A percentile compares a stretch with the other conserved stretches of the same genome.
phyloP scores from a whole-genome alignment of 2,888 invertebrate species.

The Hecatera dysodea region DNA sequence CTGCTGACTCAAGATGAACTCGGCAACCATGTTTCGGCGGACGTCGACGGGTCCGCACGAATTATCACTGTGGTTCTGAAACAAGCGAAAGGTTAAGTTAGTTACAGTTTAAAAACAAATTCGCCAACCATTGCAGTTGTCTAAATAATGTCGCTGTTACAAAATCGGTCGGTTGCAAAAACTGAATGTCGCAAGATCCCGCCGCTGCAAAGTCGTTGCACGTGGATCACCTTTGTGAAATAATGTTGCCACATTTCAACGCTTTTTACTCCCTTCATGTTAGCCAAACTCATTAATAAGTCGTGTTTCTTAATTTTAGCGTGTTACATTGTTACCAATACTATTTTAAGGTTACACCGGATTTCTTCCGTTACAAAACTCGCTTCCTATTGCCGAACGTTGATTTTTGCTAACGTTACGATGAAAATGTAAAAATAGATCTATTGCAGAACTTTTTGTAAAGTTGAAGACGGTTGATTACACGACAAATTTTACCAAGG shows the following conservation, averaged over 20 bases:
- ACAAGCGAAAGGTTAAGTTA: conserved; percentile 84
- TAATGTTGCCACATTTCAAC: conserved; percentile 80
- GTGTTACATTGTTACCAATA: conserved; percentile 74
- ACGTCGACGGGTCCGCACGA: conserved; percentile 87
- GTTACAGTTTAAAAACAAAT: conserved; percentile 70
- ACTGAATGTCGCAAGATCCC: conserved; percentile 82
- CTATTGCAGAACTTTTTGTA: conserved; percentile 31
- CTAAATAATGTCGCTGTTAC: conserved; percentile 79
- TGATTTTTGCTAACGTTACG: conserved; percentile 62
- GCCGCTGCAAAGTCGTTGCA: conserved; percentile 80
- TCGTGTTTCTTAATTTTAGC: conserved; percentile 81
- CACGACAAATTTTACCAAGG: conserved; percentile 20
- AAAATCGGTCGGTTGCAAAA: conserved; percentile 83
- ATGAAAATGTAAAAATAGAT: conserved; percentile 60
- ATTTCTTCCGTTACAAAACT: conserved; percentile 81
- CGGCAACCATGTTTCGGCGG: conserved; percentile 96
- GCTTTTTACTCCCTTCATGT: conserved; percentile 85
- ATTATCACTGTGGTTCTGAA: conserved; percentile 88
- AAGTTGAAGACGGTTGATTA: conserved; percentile 34
- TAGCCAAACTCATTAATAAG: conserved; percentile 83
- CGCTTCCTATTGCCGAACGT: conserved; percentile 73
- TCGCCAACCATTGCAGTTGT: conserved; percentile 74
- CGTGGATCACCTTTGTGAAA: conserved; percentile 86
- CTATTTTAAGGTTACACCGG: conserved; percentile 79
- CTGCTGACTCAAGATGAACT: conserved; percentile 95